These are phyloP conservation scores for Holothuria scabra DNA, from an alignment of 53 echinoderm and acorn worm species.

Conservation along the genomic window DNA sequence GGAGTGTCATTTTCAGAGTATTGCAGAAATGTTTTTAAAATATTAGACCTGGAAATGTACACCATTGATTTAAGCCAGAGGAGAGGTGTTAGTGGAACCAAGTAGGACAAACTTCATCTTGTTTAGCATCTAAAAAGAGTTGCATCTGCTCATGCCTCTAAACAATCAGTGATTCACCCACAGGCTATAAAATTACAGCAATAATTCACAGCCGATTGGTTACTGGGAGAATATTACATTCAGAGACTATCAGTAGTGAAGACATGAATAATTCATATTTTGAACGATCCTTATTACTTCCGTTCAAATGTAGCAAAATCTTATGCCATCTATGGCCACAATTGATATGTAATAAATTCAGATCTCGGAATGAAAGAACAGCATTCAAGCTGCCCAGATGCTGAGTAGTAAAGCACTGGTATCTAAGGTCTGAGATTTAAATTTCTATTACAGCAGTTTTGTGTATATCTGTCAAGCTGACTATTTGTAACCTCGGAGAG, in stretches of 20 bases:
- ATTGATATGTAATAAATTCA: constrained; percentile 39
- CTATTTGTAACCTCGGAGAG: no score
- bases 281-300: constrained; percentile 45
- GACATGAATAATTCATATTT: constrained; percentile 38
- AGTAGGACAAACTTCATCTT: no score
- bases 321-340: constrained; percentile 10
- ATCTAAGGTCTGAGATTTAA: no score
- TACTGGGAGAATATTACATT: constrained; percentile 31
- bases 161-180: constrained; percentile 35
- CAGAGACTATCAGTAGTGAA: constrained; percentile 7
- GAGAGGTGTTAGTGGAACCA: no score
- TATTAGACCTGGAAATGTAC: constrained; percentile 7
- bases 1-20: neutral
- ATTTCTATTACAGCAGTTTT: no score
- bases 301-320: constrained; percentile 40
- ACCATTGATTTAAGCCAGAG: neutral
- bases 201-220: constrained; percentile 42
- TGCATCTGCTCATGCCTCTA: constrained; percentile 5
- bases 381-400: no score
- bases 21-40: constrained; percentile 1
- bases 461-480: no score
- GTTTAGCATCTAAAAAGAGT: no score
- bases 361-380: neutral
- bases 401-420: no score
- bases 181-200: constrained; percentile 45